Evolutionary conservation across 2,113 vertebrate species (phyloP), one percentile per base, ranked within the genome.

Genomic region (Blennius ocellaris): DNA sequence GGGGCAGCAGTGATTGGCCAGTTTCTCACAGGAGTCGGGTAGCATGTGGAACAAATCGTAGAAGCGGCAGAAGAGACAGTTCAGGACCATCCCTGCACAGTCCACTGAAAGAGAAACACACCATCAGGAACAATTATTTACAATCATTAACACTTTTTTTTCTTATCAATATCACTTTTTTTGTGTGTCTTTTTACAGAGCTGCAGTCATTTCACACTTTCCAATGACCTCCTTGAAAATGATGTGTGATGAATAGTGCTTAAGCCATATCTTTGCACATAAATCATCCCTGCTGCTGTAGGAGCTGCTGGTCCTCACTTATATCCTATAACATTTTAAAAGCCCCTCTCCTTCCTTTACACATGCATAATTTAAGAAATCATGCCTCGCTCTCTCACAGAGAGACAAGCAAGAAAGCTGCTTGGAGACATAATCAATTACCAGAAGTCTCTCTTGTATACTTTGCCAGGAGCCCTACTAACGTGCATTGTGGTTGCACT

Each of bases 361-460:
- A 75, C 84, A 94, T 94, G 88, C 90, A 94, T 93, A 93, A 94
- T 94, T 93, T 93, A 94, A 56, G 64, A 90, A 93, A 89, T 87
- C 84, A 80, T 88, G 80, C 60, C 55, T 69, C 53, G 54, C 85
- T 91, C 70, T 69, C 73, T 91, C 66, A 90, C 80, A 87, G 72
- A 69, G 73, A 89, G 78, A 84, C 79, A 71, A 85, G 80, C 69
- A 69, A 80, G 86, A 77, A 84, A 88, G 91, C 82, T 70, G 85
- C 88, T 90, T 75, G 86, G 87, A 92, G 87, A 87, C 81, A 83
- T 89, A 89, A 92, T 94, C 92, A 92, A 92, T 94, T 93, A 92
- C 82, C 75, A 80, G 76, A 80, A 59, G 76, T 88, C 90, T 89
- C 76, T 88, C 71, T 79, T 79, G 78, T 62, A 59, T 57, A 59